Evolutionary conservation across 2,888 invertebrate species (phyloP).

Genomic region (Pachymerium ferrugineum): DNA sequence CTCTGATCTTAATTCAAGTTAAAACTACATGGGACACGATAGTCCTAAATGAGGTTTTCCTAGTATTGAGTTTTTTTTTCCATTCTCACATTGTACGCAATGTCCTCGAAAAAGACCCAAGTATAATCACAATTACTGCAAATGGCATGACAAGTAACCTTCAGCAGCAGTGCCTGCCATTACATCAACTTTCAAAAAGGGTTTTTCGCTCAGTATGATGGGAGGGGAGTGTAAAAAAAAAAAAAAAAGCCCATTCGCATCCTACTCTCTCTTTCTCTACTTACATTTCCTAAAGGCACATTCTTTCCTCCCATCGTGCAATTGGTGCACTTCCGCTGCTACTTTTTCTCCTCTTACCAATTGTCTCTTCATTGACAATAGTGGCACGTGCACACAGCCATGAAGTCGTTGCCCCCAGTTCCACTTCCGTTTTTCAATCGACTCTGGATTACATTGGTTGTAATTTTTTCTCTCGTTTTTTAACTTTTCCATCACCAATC

Average conservation of each 20-base stretch:
- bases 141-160: slow-evolving; percentile 17
- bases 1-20: background rate
- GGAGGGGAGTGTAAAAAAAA: background rate
- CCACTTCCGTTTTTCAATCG: slow-evolving; percentile 16
- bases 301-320: slow-evolving; percentile 22
- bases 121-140: background rate
- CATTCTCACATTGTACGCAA: background rate
- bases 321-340: slow-evolving; percentile 25
- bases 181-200: background rate
- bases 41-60: background rate
- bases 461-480: background rate
- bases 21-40: background rate
- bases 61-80: background rate
- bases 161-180: background rate
- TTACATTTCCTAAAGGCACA: slow-evolving; percentile 27
- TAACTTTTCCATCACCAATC: background rate
- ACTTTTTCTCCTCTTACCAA: background rate
- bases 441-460: slow-evolving; percentile 10
- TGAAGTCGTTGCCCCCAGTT: slow-evolving; percentile 22
- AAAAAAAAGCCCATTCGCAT: background rate
- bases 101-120: background rate
- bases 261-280: slow-evolving; percentile 21
- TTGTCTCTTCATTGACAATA: slow-evolving; percentile 27
- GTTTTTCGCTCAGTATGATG: background rate
- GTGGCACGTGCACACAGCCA: slow-evolving; percentile 24